Evolutionary conservation across 1,140 invertebrate species (phyloP), one percentile per base, ranked within the genome.

Genomic region (Drosophila serrata): DNA sequence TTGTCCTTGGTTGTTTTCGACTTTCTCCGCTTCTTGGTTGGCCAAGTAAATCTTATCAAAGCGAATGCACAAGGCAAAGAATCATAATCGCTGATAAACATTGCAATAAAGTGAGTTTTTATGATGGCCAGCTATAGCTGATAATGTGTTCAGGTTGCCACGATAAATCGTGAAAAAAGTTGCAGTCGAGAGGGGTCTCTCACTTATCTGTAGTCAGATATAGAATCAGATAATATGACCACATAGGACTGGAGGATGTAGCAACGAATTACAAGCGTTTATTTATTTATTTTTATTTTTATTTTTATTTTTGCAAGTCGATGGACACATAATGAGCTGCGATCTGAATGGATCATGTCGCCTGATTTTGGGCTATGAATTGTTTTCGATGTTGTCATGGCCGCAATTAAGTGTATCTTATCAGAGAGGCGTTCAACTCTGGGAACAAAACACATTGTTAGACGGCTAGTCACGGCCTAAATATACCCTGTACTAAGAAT

Each of bases 41-140:
- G 19, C 33, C 22, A 56, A 60, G 63, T 24, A 4, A 77, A 77
- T 77, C 75, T 77, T 77, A 77, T 77, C 75, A 55, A 27, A 24
- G 70, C 45, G 13, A 72, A 85, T 87, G 78, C 76, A 85, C 72
- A 81, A 37, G 49, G 49, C 53, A 53, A 19, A 35, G 35, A 69
- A 61, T 68, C 37, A 63, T 81, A 85, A 84, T 81, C 82, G 78
- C 51, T 86, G 82, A 86, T 86, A 86, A 86, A 80, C 62, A 42
- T 51, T 79, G 79, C 84, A 87, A 87, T 86, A 86, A 82, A 86
- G 43, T 46, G 68, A 39, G 40, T 45, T 68, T 65, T 86, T 74
- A 77, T 86, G 68, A 43, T 42, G 33, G 33, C 39, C 53, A 24
- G 55, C 15, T 29, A 22, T 67, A 78, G 61, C 64, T 87, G 79